Evolutionary conservation across 2,113 vertebrate species (phyloP), one percentile per base, ranked within the genome.

Genomic region (Sylvia atricapilla): DNA sequence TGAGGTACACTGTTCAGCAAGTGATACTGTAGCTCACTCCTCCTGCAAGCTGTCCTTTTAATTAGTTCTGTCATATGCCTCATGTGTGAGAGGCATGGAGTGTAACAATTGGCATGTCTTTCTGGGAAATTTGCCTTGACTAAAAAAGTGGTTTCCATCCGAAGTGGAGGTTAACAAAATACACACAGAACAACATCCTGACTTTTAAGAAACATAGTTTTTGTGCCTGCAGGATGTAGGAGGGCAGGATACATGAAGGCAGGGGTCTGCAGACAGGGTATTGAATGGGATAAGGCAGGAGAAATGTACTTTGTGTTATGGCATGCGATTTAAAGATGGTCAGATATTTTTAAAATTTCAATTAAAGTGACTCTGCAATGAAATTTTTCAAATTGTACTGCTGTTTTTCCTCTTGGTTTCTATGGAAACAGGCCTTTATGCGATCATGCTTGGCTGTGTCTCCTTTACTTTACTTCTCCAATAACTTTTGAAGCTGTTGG

Each of bases 401-500:
- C 89, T 96, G 93, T 95, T 96, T 96, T 96, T 53, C 53, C 30
- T 87, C 64, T 49, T 64, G 86, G 95, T 97, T 97, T 82, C 96
- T 92, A 96, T 97, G 93, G 96, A 94, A 97, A 97, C 94, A 47
- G 80, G 81, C 33, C 39, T 77, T 86, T 94, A 89, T 94, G 84
- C 0, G 22, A 89, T 96, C 93, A 68, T 78, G 84, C 76, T 97
- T 97, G 89, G 94, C 93, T 93, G 24, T 90, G 76, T 86, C 86
- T 92, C 73, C 78, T 91, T 80, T 76, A 89, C 78, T 91, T 80
- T 76, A 89, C 80, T 95, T 93, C 86, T 93, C 73, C 93, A 95
- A 68, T 93, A 96, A 97, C 86, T 97, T 95, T 72, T 91, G 91
- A 97, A 93, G 69, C 73, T 94, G 56, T 95, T 92, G 93, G 93